Conservation (phyloP, 2,888 invertebrate species). For the Ptycholaimellus sp. region DNA sequence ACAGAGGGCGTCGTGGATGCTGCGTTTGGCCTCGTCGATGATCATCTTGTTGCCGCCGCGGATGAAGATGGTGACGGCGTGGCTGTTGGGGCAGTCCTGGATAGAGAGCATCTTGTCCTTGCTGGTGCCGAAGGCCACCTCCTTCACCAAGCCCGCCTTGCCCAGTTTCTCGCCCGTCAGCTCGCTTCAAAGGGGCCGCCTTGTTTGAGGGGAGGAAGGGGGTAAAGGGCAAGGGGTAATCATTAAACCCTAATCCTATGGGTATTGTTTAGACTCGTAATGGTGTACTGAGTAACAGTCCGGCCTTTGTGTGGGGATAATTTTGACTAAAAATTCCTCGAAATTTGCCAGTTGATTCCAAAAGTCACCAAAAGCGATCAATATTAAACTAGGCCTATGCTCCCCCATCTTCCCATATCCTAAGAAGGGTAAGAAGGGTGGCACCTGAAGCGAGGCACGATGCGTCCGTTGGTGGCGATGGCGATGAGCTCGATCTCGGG, state of each 20-base stretch:
- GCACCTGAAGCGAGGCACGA: slow-evolving; percentile 44
- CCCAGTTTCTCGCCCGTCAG: slow-evolving; percentile 74
- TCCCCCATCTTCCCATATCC: not conserved
- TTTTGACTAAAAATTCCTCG: no score
- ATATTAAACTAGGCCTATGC: no score
- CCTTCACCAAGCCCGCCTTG: slow-evolving; percentile 66
- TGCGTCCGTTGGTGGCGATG: slow-evolving; percentile 90
- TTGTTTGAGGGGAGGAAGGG: no score
- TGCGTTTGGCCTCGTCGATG: slow-evolving; percentile 48
- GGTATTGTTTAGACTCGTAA: no score
- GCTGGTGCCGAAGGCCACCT: slow-evolving; percentile 79
- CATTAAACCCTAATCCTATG: no score
- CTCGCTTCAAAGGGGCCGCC: no score
- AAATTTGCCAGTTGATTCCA: no score
- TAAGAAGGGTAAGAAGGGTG: no score
- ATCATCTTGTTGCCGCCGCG: slow-evolving; percentile 67
- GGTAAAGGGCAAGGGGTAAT: no score
- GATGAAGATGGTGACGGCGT: slow-evolving; percentile 85
- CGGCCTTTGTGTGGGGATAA: no score
- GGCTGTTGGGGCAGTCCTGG: slow-evolving; percentile 83
- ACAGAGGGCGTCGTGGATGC: slow-evolving; percentile 49
- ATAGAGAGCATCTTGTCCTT: slow-evolving; percentile 84
- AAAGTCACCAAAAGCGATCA: no score
- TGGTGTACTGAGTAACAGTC: no score
- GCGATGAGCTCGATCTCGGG: slow-evolving; percentile 97